These are phyloP conservation scores for Neoascia interrupta DNA, from an alignment of 2,888 invertebrate genomes.

Conservation along the genomic window DNA sequence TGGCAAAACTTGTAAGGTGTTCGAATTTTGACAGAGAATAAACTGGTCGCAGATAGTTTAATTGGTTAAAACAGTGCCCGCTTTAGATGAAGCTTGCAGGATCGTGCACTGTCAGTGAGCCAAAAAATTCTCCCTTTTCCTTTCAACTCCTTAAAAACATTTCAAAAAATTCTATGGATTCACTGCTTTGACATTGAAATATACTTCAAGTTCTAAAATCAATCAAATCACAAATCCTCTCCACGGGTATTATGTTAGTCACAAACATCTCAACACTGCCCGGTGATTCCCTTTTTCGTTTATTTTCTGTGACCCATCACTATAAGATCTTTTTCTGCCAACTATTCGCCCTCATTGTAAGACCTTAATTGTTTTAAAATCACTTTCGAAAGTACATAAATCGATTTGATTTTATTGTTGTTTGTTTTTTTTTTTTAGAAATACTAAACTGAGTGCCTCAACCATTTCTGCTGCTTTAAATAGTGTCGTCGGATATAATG, in stretches of 20 bases:
- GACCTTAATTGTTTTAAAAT: slow-evolving; percentile 22
- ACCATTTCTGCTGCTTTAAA: slow-evolving; percentile 88
- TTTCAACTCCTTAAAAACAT: no score
- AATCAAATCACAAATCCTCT: background rate
- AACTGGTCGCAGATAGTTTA: no score
- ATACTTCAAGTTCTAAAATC: background rate
- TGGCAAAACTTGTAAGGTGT: no score
- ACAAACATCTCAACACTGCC: background rate
- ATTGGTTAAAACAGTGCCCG: no score
- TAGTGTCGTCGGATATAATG: slow-evolving; percentile 80
- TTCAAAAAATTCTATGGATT: no score
- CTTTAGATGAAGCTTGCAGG: no score
- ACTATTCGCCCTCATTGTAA: slow-evolving; percentile 14
- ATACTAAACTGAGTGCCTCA: slow-evolving; percentile 86
- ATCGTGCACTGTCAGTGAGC: no score
- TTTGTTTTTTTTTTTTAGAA: slow-evolving; percentile 79
- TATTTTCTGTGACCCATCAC: slow-evolving; percentile 7
- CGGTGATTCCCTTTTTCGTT: background rate
- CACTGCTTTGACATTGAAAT: no score
- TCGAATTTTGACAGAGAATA: no score
- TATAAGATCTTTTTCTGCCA: slow-evolving; percentile 18
- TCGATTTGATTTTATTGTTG: slow-evolving; percentile 22
- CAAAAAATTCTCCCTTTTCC: no score
- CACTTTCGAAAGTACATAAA: slow-evolving; percentile 24
- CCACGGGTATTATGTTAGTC: no score